Evolutionary conservation across 2,113 vertebrate species (phyloP).

Genomic region (Paracanthobrama guichenoti): DNA sequence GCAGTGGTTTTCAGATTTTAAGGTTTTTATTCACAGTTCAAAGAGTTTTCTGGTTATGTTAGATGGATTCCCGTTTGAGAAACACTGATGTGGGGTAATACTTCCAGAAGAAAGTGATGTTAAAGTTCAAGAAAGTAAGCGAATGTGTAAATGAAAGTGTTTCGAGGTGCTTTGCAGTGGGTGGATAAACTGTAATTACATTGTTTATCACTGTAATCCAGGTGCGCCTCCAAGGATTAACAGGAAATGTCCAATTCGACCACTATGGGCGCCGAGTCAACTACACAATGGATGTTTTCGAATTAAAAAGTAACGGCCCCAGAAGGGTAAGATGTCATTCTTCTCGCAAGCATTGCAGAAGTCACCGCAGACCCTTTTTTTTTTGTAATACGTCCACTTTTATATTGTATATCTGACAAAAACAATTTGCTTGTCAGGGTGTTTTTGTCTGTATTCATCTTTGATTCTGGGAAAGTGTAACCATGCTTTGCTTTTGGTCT

Average conservation of each 20-base stretch:
- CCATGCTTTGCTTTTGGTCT: slow-evolving; percentile 34
- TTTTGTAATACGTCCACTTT: background rate
- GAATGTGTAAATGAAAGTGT: slow-evolving; percentile 40
- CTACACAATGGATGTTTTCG: slow-evolving; percentile 98
- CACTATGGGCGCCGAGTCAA: slow-evolving; percentile 97
- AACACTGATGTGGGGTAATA: background rate
- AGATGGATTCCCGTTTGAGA: slow-evolving; percentile 2
- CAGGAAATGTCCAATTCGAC: slow-evolving; percentile 98
- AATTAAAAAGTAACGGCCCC: slow-evolving; percentile 93
- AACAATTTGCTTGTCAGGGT: background rate
- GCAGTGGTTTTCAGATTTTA: background rate
- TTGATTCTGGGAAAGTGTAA: slow-evolving; percentile 32
- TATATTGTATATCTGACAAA: background rate
- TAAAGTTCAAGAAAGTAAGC: slow-evolving; percentile 22
- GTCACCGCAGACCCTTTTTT: no score
- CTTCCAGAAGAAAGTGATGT: slow-evolving; percentile 32
- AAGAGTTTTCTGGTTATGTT: background rate
- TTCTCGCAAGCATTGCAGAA: background rate
- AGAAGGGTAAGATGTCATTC: slow-evolving; percentile 79
- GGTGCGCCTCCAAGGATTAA: slow-evolving; percentile 97
- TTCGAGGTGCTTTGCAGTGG: slow-evolving; percentile 27
- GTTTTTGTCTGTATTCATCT: slow-evolving; percentile 23
- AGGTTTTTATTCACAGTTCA: background rate
- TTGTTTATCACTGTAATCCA: slow-evolving; percentile 65
- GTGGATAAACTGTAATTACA: slow-evolving; percentile 39